Conservation (phyloP, 1,140 invertebrate species). For the Scaptomyza graminum region DNA sequence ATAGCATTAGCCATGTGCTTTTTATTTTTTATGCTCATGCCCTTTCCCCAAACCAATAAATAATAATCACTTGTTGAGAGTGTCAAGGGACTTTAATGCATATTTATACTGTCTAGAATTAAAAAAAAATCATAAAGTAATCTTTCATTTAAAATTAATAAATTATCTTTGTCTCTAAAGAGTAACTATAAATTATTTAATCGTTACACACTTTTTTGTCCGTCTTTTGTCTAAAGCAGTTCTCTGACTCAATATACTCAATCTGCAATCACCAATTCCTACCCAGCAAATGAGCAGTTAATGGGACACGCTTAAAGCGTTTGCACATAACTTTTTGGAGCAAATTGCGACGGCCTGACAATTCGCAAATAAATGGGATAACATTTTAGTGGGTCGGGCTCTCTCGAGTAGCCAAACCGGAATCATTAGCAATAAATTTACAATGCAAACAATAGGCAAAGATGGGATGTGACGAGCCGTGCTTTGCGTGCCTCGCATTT, state of each 20-base stretch:
- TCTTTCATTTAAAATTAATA: not conserved
- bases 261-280: not conserved
- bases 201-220: conserved; percentile 12
- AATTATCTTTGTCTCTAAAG: not conserved
- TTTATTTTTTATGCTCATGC: conserved; percentile 24
- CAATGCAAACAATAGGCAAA: conserved; percentile 20
- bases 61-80: conserved; percentile 28
- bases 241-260: not conserved
- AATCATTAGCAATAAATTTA: conserved; percentile 55
- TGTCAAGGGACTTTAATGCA: not conserved
- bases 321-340: conserved; percentile 42
- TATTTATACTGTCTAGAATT: conserved; percentile 3
- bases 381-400: conserved; percentile 6
- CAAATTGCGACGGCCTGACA: conserved; percentile 32
- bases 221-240: conserved; percentile 34
- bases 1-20: conserved; percentile 50
- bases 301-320: conserved; percentile 58
- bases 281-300: conserved; percentile 50
- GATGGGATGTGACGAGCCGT: conserved; percentile 2
- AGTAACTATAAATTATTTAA: not conserved
- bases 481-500: conserved; percentile 26
- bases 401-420: conserved; percentile 26
- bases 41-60: not conserved
- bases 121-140: conserved; percentile 1
- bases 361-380: conserved; percentile 37